Base-by-base conservation (phyloP, 2,888 invertebrate species). In the Leucoptera coffeella region DNA sequence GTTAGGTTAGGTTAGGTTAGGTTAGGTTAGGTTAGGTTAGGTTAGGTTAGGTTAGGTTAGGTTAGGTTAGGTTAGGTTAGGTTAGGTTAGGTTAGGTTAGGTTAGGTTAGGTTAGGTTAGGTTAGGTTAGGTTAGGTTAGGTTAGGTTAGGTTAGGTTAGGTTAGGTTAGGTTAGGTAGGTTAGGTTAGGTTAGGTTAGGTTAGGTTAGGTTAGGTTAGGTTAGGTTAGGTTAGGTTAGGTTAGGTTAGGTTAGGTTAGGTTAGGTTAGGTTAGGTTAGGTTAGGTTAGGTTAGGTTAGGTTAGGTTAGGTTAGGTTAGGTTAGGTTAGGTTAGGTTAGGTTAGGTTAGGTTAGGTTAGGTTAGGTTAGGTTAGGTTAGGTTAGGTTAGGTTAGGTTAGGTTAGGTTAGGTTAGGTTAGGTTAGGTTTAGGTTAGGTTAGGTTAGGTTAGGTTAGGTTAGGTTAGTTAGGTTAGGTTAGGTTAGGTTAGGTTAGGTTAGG, bases 1-100 rank as follows among this genome's bases (percentile, higher is more conserved):
- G 32, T 31, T 30, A 32, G 33, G 33, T 35, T 33, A 31, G 35
- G 32, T 35, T 33, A 32, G 35, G 35, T 32, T 32, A 25, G 31
- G 30, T 30, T 28, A 30, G 32, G 22, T 22, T 22, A 22, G 22
- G 22, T 22, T 23, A 23, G 23, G 23, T 32, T 32, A 30, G 31
- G 32, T 32, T 32, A 31, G 32, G 32, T 32, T 31, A 32, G 34
- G 34, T 34, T 34, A 32, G 34, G 34, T 34, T 34, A 32, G 34
- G 34, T 34, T 34, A 32, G 32, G 31, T 32, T 30, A 27, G 30
- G 29, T 32, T 30, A 26, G 30, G 32, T 31, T 29, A 26, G 29
- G 31, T 29, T 29, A 24, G 29, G 29, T 29, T 30, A 30, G 30
- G 32, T 30, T 32, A 30, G 32, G 30, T 32, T 32, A 32, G 32